Evolutionary conservation across 1,140 invertebrate species (phyloP).

Genomic region (Drosophila burlai): DNA sequence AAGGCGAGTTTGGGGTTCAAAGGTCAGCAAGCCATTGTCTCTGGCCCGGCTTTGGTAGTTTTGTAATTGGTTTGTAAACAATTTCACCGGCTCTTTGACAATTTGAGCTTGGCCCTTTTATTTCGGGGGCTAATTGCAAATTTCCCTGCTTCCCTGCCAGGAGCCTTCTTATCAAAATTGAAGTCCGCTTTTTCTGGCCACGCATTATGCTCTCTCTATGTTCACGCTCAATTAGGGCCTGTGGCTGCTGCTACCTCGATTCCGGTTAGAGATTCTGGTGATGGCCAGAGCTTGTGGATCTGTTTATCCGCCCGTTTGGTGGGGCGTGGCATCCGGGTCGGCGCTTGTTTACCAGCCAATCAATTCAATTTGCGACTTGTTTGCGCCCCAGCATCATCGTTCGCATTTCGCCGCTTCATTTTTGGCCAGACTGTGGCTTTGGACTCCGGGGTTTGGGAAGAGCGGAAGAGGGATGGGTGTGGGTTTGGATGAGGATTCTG

Average conservation of each 20-base stretch:
- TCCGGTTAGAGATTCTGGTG: conserved; percentile 27
- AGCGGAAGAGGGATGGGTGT: not conserved
- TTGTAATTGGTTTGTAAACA: conserved; percentile 80
- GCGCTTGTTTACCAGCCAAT: conserved; percentile 56
- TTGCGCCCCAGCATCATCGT: conserved; percentile 39
- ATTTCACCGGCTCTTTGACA: conserved; percentile 74
- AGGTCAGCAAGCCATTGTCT: conserved; percentile 73
- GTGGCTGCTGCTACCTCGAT: conserved; percentile 36
- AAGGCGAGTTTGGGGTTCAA: conserved; percentile 46
- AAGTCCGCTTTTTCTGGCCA: conserved; percentile 19
- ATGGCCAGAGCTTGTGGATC: conserved; percentile 6
- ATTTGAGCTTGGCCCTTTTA: conserved; percentile 65
- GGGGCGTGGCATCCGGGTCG: conserved; percentile 36
- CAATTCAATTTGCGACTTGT: conserved; percentile 69
- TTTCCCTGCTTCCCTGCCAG: conserved; percentile 25
- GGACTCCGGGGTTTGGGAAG: not conserved
- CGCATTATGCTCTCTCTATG: conserved; percentile 55
- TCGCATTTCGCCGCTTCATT: conserved; percentile 37
- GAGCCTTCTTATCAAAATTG: conserved; percentile 61
- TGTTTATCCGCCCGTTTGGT: conserved; percentile 27
- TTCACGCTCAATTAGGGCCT: conserved; percentile 67
- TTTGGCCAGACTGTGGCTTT: conserved; percentile 17
- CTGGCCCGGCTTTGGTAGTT: conserved; percentile 31
- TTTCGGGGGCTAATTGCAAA: conserved; percentile 63
- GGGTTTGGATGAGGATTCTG: not conserved